Evolutionary conservation across 2,113 vertebrate species (phyloP).

Genomic region (Mola mola): DNA sequence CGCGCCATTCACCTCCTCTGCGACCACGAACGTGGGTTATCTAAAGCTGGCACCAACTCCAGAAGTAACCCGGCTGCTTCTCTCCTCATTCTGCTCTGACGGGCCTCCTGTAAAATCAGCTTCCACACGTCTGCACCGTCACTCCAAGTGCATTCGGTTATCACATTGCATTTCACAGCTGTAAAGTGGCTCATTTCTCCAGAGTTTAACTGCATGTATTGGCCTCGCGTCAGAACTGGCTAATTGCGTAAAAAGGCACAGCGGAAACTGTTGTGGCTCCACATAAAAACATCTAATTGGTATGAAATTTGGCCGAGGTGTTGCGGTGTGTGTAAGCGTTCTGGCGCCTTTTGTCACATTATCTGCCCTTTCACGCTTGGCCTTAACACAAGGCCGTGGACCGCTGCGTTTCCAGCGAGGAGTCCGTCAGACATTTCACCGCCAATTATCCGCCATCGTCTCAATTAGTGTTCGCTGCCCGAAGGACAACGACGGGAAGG

Average conservation of each 20-base stretch:
- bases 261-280: slow-evolving; percentile 54
- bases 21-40: slow-evolving; percentile 49
- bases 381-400: slow-evolving; percentile 69
- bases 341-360: slow-evolving; percentile 76
- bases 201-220: background rate
- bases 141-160: too few relatives aligned
- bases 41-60: slow-evolving; percentile 25
- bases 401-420: slow-evolving; percentile 43
- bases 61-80: background rate
- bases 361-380: slow-evolving; percentile 78
- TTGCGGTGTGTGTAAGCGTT: slow-evolving; percentile 40
- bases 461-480: slow-evolving; percentile 65
- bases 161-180: background rate
- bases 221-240: slow-evolving; percentile 28
- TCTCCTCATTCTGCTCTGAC: background rate
- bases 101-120: too few relatives aligned
- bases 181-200: background rate
- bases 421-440: slow-evolving; percentile 52
- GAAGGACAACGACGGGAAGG: background rate
- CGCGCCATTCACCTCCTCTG: slow-evolving; percentile 67
- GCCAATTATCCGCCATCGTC: slow-evolving; percentile 73
- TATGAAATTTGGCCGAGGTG: slow-evolving; percentile 76
- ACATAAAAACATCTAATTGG: slow-evolving; percentile 71
- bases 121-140: too few relatives aligned
- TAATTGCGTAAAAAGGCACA: slow-evolving; percentile 68